Conservation (phyloP, 1,140 invertebrate species). For the Tetranychus urticae region DNA sequence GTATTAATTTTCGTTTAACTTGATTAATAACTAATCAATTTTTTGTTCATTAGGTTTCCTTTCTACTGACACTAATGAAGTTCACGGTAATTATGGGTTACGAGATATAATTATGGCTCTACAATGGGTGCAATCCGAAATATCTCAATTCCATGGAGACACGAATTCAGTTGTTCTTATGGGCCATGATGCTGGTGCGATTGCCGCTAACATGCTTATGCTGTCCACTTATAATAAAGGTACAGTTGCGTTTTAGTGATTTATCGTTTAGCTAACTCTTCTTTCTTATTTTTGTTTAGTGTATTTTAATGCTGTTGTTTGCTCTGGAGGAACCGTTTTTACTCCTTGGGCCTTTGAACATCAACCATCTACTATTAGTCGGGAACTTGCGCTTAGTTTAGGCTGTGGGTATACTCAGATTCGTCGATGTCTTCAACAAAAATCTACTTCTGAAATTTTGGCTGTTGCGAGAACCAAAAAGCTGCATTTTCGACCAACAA, state of each 20-base stretch:
- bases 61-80: slow-evolving; percentile 58
- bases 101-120: slow-evolving; percentile 81
- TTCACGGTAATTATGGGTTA: slow-evolving; percentile 74
- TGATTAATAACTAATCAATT: neutral
- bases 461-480: neutral
- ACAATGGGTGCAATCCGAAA: slow-evolving; percentile 81
- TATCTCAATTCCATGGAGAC: slow-evolving; percentile 75
- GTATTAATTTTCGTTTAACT: neutral
- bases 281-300: neutral
- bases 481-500: slow-evolving; percentile 16
- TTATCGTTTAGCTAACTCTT: neutral
- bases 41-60: slow-evolving; percentile 30
- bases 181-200: slow-evolving; percentile 81
- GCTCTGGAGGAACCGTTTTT: slow-evolving; percentile 11
- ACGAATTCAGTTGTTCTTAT: slow-evolving; percentile 67
- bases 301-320: slow-evolving; percentile 7
- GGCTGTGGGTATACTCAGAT: slow-evolving; percentile 5
- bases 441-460: slow-evolving; percentile 3
- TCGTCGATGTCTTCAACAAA: slow-evolving; percentile 8
- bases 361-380: slow-evolving; percentile 7
- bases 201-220: slow-evolving; percentile 76
- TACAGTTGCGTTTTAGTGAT: slow-evolving; percentile 24
- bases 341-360: slow-evolving; percentile 13
- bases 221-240: slow-evolving; percentile 68
- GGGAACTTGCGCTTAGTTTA: slow-evolving; percentile 6